These are phyloP conservation scores for Clarias laeviceps DNA, from an alignment of 2,797 vertebrate species.

Conservation along the genomic window DNA sequence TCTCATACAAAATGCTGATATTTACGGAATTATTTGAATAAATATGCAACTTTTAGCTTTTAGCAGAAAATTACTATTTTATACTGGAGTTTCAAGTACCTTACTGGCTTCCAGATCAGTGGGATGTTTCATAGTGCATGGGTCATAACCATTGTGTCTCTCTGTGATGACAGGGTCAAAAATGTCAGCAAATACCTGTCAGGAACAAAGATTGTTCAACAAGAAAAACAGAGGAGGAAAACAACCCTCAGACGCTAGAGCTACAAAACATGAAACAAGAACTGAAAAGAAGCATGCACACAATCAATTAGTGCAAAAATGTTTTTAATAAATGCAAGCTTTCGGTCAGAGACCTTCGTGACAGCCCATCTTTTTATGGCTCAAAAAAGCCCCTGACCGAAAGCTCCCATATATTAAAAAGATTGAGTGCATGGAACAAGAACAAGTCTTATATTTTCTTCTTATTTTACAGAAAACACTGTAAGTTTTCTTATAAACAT, in stretches of 20 bases:
- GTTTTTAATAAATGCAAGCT: too few species aligned
- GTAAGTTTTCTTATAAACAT: background rate
- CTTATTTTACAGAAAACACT: background rate
- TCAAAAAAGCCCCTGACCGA: too few species aligned
- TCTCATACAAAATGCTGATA: background rate
- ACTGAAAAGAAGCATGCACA: too few species aligned
- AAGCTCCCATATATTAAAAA: too few species aligned
- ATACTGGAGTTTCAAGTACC: slow-evolving; percentile 66
- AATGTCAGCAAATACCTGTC: slow-evolving; percentile 89
- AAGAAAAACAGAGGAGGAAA: background rate
- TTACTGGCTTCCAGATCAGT: slow-evolving; percentile 92
- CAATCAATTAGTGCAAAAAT: too few species aligned
- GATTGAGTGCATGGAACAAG: too few species aligned
- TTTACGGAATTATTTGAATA: background rate
- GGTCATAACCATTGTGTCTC: slow-evolving; percentile 94
- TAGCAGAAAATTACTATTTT: background rate
- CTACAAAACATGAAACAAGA: too few species aligned
- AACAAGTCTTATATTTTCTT: background rate
- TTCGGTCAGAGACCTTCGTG: too few species aligned
- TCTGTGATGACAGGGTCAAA: slow-evolving; percentile 92
- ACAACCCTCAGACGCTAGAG: too few species aligned
- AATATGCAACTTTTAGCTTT: background rate
- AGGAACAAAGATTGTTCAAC: background rate
- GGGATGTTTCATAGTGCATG: slow-evolving; percentile 85
- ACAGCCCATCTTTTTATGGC: too few species aligned